These are phyloP conservation scores for Apogon hyalosoma DNA, from an alignment of 2,797 vertebrate species.

Conservation along the genomic window DNA sequence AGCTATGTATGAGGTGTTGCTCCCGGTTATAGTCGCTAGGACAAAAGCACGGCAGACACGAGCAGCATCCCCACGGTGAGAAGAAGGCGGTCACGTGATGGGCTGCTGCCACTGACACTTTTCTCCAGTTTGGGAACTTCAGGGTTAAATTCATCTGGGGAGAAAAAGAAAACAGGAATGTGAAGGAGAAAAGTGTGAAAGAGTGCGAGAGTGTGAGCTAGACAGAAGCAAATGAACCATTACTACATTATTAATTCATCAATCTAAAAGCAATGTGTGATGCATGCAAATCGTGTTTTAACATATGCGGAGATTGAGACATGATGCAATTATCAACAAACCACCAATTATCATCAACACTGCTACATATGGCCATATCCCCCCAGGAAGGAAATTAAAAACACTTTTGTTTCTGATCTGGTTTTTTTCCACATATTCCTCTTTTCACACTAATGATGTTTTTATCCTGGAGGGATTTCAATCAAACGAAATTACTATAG, in stretches of 20 bases:
- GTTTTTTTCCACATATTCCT: constrained; percentile 28
- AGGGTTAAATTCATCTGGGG: constrained; percentile 91
- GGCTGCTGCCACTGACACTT: constrained; percentile 96
- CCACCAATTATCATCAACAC: constrained; percentile 69
- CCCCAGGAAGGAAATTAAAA: constrained; percentile 63
- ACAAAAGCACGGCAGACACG: constrained; percentile 86
- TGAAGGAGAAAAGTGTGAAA: constrained; percentile 16
- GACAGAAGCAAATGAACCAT: constrained; percentile 54
- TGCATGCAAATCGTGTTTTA: constrained; percentile 62
- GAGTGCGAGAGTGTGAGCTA: constrained; percentile 1
- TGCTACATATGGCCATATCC: constrained; percentile 57
- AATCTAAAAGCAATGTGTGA: constrained; percentile 53
- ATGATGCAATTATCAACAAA: constrained; percentile 74
- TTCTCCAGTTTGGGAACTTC: constrained; percentile 97
- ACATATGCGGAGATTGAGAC: constrained; percentile 61
- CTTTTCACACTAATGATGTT: constrained; percentile 74
- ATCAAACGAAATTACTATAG: constrained; percentile 75
- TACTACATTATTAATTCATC: constrained; percentile 71
- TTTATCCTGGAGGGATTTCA: constrained; percentile 78
- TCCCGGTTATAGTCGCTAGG: constrained; percentile 83
- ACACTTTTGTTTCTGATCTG: constrained; percentile 61
- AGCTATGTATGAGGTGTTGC: constrained; percentile 41
- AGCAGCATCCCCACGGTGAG: constrained; percentile 90
- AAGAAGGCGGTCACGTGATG: constrained; percentile 92
- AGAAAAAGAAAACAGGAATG: constrained; percentile 26